Conservation (phyloP, 1,140 invertebrate genomes). For the Nebria ingens region DNA sequence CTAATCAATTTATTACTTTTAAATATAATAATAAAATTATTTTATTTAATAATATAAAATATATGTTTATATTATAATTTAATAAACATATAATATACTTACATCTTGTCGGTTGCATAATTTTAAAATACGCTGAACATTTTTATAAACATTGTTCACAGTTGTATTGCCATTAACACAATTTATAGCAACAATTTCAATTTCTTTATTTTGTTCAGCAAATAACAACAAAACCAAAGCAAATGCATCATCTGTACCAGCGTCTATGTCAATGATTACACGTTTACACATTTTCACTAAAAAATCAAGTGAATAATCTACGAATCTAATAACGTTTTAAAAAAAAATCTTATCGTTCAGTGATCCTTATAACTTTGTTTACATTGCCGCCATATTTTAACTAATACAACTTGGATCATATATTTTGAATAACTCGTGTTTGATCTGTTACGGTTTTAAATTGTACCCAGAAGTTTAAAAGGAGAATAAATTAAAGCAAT, state of each 20-base stretch:
- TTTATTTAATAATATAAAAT: not conserved
- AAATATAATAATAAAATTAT: slow-evolving; percentile 11
- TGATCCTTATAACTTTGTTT: not conserved
- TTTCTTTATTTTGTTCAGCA: slow-evolving; percentile 37
- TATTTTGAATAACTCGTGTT: too few relatives aligned
- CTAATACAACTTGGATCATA: too few relatives aligned
- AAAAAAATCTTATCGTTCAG: not conserved
- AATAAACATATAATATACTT: slow-evolving; percentile 27
- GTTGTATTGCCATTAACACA: slow-evolving; percentile 52
- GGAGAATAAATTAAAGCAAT: too few relatives aligned
- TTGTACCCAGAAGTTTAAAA: too few relatives aligned
- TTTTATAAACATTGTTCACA: slow-evolving; percentile 46
- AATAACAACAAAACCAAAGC: slow-evolving; percentile 46
- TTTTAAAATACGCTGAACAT: slow-evolving; percentile 47
- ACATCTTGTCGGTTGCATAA: slow-evolving; percentile 39
- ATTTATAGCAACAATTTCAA: slow-evolving; percentile 50
- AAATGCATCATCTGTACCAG: slow-evolving; percentile 54
- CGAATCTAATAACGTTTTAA: not conserved
- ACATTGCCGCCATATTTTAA: not conserved
- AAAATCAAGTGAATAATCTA: not conserved
- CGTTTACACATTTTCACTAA: slow-evolving; percentile 10
- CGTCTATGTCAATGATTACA: slow-evolving; percentile 51
- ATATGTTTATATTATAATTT: slow-evolving; percentile 10
- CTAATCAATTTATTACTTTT: too few relatives aligned
- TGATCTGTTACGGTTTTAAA: too few relatives aligned